Evolutionary conservation across 2,888 invertebrate genomes (phyloP), one percentile per base, ranked within the genome.

Genomic region (Rotaria macrura): DNA sequence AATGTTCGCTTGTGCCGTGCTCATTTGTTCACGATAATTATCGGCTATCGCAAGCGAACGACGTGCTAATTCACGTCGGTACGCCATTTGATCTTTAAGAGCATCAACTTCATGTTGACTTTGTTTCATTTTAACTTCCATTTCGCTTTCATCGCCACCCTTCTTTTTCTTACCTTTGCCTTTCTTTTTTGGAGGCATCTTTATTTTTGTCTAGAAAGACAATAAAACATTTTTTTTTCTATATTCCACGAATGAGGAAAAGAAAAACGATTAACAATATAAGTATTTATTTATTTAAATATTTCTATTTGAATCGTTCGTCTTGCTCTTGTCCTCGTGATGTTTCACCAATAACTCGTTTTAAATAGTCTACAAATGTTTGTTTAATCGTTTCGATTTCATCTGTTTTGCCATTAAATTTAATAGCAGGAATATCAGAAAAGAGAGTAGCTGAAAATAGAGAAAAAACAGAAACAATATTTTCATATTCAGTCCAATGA

Each of bases 31-130:
- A 38, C 84, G 84, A 40, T 84, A 74, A 38, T 84, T 74, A 79
- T 84, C 86, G 20, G 84, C 84, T 23, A 57, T 74, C 38, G 84
- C 84, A 54, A 14, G 52, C 4, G 86, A 79, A 55, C 84, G 74
- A 38, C 86, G 52, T 9, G 54, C 34, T n/a, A 86, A 47, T 54
- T 86, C 86, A 34, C 83, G 74, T 17, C 86, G 79, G 25, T 84
- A 84, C 1, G 86, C 86, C 49, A 86, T 55, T 49, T 86, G 84
- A 55, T 86, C 86, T 86, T 86, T 86, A 7, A 86, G 34, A 10
- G 86, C 57, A n/a, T 84, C 86, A n/a, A 86, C 84, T 54, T 86
- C 86, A 83, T 86, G 86, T 52, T 84, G 72, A 54, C 84, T 86
- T 25, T 84, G 34, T n/a, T 86, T 86, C 1, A 86, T 54, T 20